These are phyloP conservation scores for Solenopsis invicta DNA, from an alignment of 1,140 invertebrate species.

Conservation along the genomic window DNA sequence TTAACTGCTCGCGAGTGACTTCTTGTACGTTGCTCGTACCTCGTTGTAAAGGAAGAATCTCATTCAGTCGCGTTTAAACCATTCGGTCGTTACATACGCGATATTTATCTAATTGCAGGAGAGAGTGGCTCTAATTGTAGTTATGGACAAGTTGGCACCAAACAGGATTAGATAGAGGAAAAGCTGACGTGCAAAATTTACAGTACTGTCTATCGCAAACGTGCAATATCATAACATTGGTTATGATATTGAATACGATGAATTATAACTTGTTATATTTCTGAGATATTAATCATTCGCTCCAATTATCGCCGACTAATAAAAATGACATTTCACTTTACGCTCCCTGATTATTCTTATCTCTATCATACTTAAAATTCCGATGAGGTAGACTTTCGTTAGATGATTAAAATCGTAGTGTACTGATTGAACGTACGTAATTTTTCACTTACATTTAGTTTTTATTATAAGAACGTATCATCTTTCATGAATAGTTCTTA, in stretches of 20 bases:
- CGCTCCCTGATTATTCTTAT: background rate
- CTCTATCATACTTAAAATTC: background rate
- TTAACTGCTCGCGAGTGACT: constrained; percentile 38
- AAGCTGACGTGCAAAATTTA: constrained; percentile 35
- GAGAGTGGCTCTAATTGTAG: constrained; percentile 31
- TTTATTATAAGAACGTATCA: background rate
- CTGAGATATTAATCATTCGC: background rate
- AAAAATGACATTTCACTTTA: background rate
- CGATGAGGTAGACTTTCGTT: background rate
- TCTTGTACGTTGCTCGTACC: constrained; percentile 1
- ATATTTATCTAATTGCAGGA: constrained; percentile 56
- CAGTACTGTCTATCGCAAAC: background rate
- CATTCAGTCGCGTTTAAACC: constrained; percentile 37
- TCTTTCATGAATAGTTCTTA: background rate
- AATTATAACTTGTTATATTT: background rate
- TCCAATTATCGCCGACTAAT: background rate
- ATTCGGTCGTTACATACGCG: constrained; percentile 34
- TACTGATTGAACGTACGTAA: background rate
- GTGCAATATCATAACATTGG: background rate
- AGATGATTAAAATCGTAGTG: background rate
- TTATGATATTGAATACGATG: background rate
- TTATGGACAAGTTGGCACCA: constrained; percentile 19
- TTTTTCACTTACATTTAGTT: background rate
- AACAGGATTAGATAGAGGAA: constrained; percentile 45
- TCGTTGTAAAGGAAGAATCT: constrained; percentile 44